Percentiles rank a stretch among this genome's conserved stretches.
Conservation (phyloP, 2,888 invertebrate species). For the Agriopis aurantiaria region DNA sequence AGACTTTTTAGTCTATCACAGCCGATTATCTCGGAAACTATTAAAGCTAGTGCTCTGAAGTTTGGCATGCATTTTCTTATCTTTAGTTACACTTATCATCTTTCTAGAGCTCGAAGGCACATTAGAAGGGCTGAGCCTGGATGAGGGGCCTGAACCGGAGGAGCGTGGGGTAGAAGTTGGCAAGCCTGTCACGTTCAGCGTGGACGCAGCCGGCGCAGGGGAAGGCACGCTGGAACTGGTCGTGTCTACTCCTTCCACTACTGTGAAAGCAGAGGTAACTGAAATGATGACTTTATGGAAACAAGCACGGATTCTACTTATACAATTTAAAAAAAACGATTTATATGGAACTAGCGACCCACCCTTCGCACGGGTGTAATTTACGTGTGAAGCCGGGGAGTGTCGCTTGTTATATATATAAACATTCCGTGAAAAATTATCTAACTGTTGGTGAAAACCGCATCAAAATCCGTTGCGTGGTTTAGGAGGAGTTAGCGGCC, state of each 20-base stretch:
- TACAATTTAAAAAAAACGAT: background rate
- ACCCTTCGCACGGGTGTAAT: no score
- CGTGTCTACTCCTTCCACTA: constrained; percentile 94
- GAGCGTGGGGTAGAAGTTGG: constrained; percentile 89
- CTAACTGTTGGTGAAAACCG: no score
- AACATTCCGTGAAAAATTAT: no score
- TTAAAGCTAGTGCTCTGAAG: no score
- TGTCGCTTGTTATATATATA: no score
- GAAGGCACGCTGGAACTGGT: constrained; percentile 97
- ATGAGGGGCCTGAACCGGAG: constrained; percentile 73
- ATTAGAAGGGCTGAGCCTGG: constrained; percentile 78
- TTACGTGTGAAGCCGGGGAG: no score
- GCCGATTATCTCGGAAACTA: no score
- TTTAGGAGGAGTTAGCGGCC: no score
- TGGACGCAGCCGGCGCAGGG: constrained; percentile 97
- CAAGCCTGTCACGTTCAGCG: constrained; percentile 95
- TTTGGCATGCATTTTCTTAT: no score
- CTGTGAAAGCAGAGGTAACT: constrained; percentile 94
- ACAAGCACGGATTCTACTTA: background rate
- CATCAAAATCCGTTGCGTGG: no score
- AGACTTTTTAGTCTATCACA: no score
- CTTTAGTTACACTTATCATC: background rate
- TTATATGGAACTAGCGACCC: no score
- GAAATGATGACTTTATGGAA: background rate
- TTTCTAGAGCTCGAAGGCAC: constrained; percentile 81